Evolutionary conservation across 2,797 vertebrate genomes (phyloP), one percentile per base, ranked within the genome.

Genomic region (Miichthys miiuy): DNA sequence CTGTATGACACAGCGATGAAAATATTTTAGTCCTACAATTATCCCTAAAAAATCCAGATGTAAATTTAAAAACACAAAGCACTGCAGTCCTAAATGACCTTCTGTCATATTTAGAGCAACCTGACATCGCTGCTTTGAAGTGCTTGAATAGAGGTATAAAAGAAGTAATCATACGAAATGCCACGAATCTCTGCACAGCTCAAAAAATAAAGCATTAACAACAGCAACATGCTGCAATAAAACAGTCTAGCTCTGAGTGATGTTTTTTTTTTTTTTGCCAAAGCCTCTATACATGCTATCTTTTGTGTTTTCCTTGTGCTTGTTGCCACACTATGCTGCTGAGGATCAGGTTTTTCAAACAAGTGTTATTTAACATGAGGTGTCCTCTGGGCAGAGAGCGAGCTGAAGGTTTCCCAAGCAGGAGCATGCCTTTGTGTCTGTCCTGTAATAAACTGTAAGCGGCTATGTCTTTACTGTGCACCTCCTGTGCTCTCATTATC

Each of bases 401-500:
- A 83, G 71, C 80, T 60, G 75, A 82, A 80, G 80, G 85, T 85
- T 89, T 88, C 72, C 85, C 76, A 76, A 78, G 69, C 72, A 77
- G 81, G 83, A 77, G 82, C 84, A 80, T 70, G 83, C 76, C 73
- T 89, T 84, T 83, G 87, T 89, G 88, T 81, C 68, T 77, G 72
- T 86, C 83, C 84, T 87, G 79, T 85, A 87, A 92, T 92, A 92
- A 93, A 92, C 90, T 87, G 88, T 92, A 88, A 93, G 91, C 81
- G 85, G 71, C 69, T 82, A 77, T 85, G 89, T 93, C 89, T 93
- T 91, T 83, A 88, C 86, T 61, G 85, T 82, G 83, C 87, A 88
- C 88, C 87, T 89, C 44, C 65, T 81, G 74, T 90, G 93, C 92
- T 94, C 94, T 95, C 93, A 95, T 95, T 95, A 95, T 88, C 92